A percentile compares a stretch with the other conserved stretches of the same genome.
Conservation (phyloP, 1,140 invertebrate genomes). For the Dysdera silvatica region DNA sequence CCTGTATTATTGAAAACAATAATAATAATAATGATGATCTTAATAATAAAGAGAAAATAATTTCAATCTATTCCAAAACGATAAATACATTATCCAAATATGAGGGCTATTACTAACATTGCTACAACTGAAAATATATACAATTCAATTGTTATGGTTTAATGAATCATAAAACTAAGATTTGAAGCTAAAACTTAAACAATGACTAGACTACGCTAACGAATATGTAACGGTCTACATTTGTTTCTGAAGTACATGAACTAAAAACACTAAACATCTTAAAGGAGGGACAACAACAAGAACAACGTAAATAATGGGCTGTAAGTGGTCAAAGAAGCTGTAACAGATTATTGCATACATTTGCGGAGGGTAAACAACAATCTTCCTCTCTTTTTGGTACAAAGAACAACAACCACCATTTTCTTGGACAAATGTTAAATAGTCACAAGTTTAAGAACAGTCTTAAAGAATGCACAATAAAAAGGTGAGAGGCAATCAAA, state of each 20-base stretch:
- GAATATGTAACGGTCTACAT: slow-evolving; percentile 18
- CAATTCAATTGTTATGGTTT: slow-evolving; percentile 19
- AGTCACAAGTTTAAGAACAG: too few relatives aligned
- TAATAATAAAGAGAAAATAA: too few relatives aligned
- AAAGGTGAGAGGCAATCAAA: too few relatives aligned
- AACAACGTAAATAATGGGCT: slow-evolving; percentile 21
- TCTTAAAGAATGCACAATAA: too few relatives aligned
- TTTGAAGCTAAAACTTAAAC: slow-evolving; percentile 23
- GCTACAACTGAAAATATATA: slow-evolving; percentile 26
- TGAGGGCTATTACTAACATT: slow-evolving; percentile 1
- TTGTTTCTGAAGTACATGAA: slow-evolving; percentile 24
- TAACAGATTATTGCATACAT: background rate
- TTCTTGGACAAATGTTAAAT: too few relatives aligned
- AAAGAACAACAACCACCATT: background rate
- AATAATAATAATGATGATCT: too few relatives aligned
- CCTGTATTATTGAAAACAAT: too few relatives aligned
- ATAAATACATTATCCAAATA: slow-evolving; percentile 29
- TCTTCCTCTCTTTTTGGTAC: background rate
- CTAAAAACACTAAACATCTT: slow-evolving; percentile 3
- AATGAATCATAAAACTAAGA: slow-evolving; percentile 29
- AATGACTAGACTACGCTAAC: slow-evolving; percentile 29
- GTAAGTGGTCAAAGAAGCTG: too few relatives aligned
- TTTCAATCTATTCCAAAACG: slow-evolving; percentile 19
- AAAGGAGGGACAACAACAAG: slow-evolving; percentile 3
- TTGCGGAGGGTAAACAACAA: background rate